phyloP scores from a whole-genome alignment of 2,797 vertebrate genomes.

The Miopithecus talapoin region DNA sequence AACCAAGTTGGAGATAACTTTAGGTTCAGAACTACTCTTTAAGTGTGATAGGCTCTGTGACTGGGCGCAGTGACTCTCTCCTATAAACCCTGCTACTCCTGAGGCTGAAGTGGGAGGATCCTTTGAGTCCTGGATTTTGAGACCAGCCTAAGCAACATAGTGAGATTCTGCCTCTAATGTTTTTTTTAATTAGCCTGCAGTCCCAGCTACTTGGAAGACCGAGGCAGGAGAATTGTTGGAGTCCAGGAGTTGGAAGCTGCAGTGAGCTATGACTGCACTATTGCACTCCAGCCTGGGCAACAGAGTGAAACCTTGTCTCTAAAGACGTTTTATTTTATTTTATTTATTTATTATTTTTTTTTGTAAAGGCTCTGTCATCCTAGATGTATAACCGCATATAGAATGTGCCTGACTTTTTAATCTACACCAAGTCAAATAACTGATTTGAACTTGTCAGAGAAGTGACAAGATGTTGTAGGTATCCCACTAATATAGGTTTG shows the following conservation, averaged over 20 bases:
- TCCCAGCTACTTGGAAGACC: not conserved
- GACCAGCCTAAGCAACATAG: not conserved
- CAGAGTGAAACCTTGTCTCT: not conserved
- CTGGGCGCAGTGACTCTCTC: not conserved
- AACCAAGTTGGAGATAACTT: slow-evolving; percentile 33
- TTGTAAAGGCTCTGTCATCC: not conserved
- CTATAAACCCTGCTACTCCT: not conserved
- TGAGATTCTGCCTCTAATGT: not conserved
- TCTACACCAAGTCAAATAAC: slow-evolving; percentile 12
- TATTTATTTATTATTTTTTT: too few species aligned
- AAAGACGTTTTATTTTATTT: not conserved
- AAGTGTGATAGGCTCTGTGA: not conserved
- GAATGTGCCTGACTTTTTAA: slow-evolving; percentile 33
- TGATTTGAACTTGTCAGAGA: slow-evolving; percentile 3
- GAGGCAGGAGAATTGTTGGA: not conserved
- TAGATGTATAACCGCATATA: not conserved
- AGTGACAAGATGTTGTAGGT: not conserved
- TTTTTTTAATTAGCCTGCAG: not conserved
- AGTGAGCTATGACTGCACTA: not conserved
- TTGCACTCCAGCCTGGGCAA: not conserved
- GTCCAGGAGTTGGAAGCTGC: not conserved
- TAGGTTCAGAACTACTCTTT: slow-evolving; percentile 10
- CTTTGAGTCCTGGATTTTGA: not conserved
- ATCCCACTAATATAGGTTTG: not conserved
- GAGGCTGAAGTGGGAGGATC: not conserved